Evolutionary conservation across 2,888 invertebrate species (phyloP).

Genomic region (Toxonevra muliebris): DNA sequence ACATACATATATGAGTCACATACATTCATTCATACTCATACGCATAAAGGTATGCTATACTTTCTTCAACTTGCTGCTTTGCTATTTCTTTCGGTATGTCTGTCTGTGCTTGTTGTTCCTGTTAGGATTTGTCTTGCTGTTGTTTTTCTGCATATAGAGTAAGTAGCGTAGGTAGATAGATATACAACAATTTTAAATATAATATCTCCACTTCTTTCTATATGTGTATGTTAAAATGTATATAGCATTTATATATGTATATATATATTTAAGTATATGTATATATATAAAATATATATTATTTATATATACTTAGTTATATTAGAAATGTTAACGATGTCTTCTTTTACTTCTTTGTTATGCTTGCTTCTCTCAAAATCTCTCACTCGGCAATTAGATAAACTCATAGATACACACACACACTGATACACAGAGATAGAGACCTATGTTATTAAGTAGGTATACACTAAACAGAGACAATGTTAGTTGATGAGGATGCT

Average conservation of each 20-base stretch:
- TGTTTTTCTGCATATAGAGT: background rate
- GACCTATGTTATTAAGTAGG: background rate
- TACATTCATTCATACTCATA: conserved; percentile 11
- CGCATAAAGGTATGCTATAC: background rate
- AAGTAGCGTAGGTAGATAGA: background rate
- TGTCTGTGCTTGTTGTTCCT: no score
- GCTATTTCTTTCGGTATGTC: background rate
- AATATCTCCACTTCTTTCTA: background rate
- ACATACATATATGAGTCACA: conserved; percentile 9
- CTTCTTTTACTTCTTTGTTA: no score
- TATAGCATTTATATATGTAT: background rate
- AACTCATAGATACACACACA: background rate
- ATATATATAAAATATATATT: no score
- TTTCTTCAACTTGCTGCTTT: conserved; percentile 23
- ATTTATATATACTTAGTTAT: no score
- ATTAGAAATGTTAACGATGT: no score
- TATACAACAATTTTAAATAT: background rate
- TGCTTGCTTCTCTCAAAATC: no score
- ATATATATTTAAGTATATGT: conserved; percentile 29
- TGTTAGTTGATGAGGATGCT: background rate
- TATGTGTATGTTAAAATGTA: conserved; percentile 13
- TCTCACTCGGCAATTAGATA: no score
- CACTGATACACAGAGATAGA: background rate
- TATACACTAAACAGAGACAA: no score
- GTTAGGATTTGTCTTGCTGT: no score